Evolutionary conservation across 2,888 invertebrate species (phyloP).

Genomic region (Hypercompe scribonia): DNA sequence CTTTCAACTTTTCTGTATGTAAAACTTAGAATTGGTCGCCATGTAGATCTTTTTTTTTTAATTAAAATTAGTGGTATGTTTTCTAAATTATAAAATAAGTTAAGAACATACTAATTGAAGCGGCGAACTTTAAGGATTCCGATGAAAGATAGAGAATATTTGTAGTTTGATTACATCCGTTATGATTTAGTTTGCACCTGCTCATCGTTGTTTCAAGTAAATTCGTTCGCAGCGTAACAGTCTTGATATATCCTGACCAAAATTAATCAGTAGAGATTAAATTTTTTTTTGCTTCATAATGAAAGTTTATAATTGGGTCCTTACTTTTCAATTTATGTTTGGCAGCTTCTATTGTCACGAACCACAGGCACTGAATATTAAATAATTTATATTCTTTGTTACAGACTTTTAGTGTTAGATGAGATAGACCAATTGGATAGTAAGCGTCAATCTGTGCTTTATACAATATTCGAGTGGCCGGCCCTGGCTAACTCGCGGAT

Average conservation of each 20-base stretch:
- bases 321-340: background rate
- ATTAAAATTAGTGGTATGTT: no score
- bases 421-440: constrained; percentile 98
- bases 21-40: no score
- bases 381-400: constrained; percentile 41
- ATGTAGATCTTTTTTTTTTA: no score
- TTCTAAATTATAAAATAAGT: no score
- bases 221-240: no score
- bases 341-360: background rate
- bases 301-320: background rate
- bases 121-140: no score
- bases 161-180: background rate
- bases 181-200: background rate
- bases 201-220: background rate
- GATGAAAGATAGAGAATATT: background rate
- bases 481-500: constrained; percentile 89
- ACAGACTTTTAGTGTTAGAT: constrained; percentile 94
- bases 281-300: background rate
- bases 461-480: constrained; percentile 98
- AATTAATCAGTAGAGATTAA: no score
- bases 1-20: no score
- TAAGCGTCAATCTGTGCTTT: constrained; percentile 93
- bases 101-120: no score
- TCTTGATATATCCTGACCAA: no score
- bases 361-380: background rate